Percentiles rank a stretch among this genome's conserved stretches.
phyloP scores from a whole-genome alignment of 37 sponge, comb jelly and placozoan genomes.

The Geodia barretti region DNA sequence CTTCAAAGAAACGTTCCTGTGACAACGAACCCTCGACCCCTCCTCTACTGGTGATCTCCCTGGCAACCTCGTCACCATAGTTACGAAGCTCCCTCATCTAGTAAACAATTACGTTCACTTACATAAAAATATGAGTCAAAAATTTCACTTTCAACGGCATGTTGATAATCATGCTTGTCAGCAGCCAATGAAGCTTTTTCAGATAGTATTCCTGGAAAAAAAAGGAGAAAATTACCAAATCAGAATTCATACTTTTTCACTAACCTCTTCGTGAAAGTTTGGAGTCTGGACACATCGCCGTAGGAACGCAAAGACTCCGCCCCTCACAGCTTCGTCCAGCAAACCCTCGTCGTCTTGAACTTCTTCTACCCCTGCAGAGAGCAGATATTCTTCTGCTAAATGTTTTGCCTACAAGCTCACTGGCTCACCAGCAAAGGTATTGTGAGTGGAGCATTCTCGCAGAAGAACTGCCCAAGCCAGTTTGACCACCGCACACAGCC shows the following conservation, averaged over 20 bases:
- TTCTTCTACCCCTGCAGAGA: constrained; percentile 36
- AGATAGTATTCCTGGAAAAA: constrained; percentile 71
- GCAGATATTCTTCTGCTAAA: not conserved
- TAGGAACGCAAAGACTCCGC: constrained; percentile 64
- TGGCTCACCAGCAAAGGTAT: constrained; percentile 52
- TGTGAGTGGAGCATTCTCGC: constrained; percentile 67
- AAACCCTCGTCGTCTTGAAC: constrained; percentile 80
- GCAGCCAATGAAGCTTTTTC: constrained; percentile 55
- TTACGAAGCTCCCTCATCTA: constrained; percentile 67
- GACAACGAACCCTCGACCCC: constrained; percentile 9
- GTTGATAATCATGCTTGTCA: constrained; percentile 75
- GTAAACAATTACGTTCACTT: not conserved
- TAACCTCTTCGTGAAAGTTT: constrained; percentile 57
- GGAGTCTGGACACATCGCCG: constrained; percentile 36
- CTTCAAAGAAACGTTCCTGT: constrained; percentile 53
- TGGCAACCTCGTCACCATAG: constrained; percentile 62
- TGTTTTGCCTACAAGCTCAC: not conserved
- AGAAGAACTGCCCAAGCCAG: constrained; percentile 81
- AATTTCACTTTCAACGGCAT: constrained; percentile 30
- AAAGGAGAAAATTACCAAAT: not conserved
- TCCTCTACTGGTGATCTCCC: constrained; percentile 4
- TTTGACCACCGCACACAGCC: constrained; percentile 70
- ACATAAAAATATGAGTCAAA: too few relatives aligned
- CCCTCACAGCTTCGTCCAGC: constrained; percentile 47
- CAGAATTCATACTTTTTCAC: not conserved